Evolutionary conservation across 53 echinoderm and acorn worm species (phyloP).

Genomic region (Astropecten irregularis): DNA sequence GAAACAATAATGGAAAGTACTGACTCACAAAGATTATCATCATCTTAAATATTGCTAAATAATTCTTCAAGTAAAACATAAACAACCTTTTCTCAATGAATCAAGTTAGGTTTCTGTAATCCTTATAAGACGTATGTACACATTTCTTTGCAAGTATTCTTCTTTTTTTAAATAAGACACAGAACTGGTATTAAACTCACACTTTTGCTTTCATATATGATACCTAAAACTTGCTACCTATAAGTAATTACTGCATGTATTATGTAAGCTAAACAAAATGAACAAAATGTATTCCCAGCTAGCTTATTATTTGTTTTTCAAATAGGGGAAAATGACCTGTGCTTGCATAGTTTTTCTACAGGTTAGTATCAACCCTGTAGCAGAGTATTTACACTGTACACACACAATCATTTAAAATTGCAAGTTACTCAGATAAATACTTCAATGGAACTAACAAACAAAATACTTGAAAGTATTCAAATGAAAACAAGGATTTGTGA

Average conservation of each 20-base stretch:
- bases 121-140: not conserved
- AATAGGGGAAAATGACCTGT: conserved; percentile 3
- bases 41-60: not conserved
- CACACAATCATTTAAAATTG: conserved; percentile 26
- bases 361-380: not conserved
- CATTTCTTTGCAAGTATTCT: no score
- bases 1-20: no score
- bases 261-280: no score
- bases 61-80: not conserved
- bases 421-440: not conserved
- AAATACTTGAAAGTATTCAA: no score
- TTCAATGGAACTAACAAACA: no score
- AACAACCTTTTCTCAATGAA: not conserved
- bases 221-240: not conserved
- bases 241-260: not conserved
- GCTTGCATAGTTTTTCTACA: conserved; percentile 46
- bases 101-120: not conserved
- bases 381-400: conserved; percentile 54
- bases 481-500: no score
- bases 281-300: no score
- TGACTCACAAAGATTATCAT: no score
- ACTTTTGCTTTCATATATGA: not conserved
- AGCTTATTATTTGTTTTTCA: no score
- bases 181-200: conserved; percentile 1
- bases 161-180: conserved; percentile 13